These are phyloP conservation scores for Sphaeramia orbicularis DNA, from an alignment of 2,797 vertebrate genomes.

Conservation along the genomic window DNA sequence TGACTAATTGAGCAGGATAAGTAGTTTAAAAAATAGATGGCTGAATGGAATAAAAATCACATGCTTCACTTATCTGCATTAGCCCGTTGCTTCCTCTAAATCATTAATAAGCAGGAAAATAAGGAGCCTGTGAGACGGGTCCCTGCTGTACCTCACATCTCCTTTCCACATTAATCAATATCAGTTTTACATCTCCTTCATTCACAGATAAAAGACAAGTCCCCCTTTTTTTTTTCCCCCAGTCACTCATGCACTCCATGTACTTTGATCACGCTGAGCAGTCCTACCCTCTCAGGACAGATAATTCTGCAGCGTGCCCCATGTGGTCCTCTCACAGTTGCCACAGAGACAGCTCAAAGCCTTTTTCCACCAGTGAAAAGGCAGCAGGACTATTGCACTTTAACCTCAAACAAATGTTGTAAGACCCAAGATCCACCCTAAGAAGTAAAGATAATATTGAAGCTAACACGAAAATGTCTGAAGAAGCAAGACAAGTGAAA, in stretches of 20 bases:
- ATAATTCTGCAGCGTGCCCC: conserved; percentile 62
- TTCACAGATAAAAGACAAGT: conserved; percentile 70
- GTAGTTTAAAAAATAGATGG: conserved; percentile 58
- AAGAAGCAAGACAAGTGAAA: conserved; percentile 18
- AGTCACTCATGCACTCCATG: conserved; percentile 52
- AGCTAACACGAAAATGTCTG: conserved; percentile 28
- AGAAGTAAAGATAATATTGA: conserved; percentile 33
- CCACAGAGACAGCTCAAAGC: conserved; percentile 45
- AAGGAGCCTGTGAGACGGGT: conserved; percentile 23
- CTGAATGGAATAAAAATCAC: conserved; percentile 45
- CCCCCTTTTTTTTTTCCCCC: conserved; percentile 29
- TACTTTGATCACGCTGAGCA: conserved; percentile 75
- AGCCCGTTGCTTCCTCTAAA: conserved; percentile 43
- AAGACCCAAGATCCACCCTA: conserved; percentile 16
- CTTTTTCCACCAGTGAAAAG: conserved; percentile 28
- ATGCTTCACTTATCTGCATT: conserved; percentile 57
- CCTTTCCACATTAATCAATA: conserved; percentile 75
- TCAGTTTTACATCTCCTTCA: conserved; percentile 76
- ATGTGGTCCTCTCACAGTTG: conserved; percentile 54
- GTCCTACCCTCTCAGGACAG: conserved; percentile 61
- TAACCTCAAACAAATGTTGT: conserved; percentile 57
- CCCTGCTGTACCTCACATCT: conserved; percentile 40
- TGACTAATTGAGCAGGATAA: conserved; percentile 50
- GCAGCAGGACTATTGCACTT: conserved; percentile 39
- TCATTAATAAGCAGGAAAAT: conserved; percentile 59